Evolutionary conservation across 2,888 invertebrate genomes (phyloP).

Genomic region (Aquatica leii): DNA sequence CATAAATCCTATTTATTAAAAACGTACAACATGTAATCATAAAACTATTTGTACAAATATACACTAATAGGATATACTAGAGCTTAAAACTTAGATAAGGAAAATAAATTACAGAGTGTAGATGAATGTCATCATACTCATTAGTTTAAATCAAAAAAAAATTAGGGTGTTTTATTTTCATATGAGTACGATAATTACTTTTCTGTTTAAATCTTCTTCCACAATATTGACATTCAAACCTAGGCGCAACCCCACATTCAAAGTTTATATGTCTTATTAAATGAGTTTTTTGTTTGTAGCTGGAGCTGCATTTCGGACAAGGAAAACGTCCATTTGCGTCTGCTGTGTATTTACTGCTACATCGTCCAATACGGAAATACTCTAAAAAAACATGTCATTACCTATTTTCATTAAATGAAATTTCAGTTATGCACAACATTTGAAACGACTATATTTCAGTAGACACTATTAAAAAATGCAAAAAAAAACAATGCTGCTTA

Average conservation of each 20-base stretch:
- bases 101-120: too few relatives aligned
- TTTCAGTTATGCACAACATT: too few relatives aligned
- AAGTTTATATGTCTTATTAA: constrained; percentile 63
- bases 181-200: constrained; percentile 7
- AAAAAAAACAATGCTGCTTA: too few relatives aligned
- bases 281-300: constrained; percentile 48
- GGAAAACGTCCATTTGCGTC: constrained; percentile 6
- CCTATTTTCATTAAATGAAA: not conserved
- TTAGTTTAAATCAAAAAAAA: too few relatives aligned
- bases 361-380: not conserved
- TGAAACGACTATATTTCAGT: too few relatives aligned
- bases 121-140: too few relatives aligned
- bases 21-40: too few relatives aligned
- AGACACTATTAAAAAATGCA: too few relatives aligned
- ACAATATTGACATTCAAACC: constrained; percentile 39
- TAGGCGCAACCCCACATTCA: constrained; percentile 67
- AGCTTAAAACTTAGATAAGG: too few relatives aligned
- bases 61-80: too few relatives aligned
- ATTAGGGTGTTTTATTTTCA: constrained; percentile 1
- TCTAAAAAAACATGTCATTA: not conserved
- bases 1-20: too few relatives aligned
- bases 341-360: not conserved
- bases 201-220: constrained; percentile 9
- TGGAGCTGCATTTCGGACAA: constrained; percentile 13
- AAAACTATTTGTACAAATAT: too few relatives aligned